Evolutionary conservation across 1,140 invertebrate species (phyloP), one percentile per base, ranked within the genome.

Genomic region (Scaptomyza hsui): DNA sequence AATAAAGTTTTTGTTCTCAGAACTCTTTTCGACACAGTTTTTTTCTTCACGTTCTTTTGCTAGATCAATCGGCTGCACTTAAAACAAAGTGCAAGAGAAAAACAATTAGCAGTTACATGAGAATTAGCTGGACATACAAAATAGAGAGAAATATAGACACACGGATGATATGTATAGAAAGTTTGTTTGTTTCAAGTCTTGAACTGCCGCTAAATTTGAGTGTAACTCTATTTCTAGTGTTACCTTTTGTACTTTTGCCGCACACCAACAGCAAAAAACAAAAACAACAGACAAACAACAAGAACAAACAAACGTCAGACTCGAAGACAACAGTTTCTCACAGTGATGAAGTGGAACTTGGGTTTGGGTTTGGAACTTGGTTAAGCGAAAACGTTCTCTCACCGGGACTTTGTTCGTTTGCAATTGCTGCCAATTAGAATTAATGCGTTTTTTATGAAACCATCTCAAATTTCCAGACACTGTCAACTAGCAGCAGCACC

Each of bases 201-300:
- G 82, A 85, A 85, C 82, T 86, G 81, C 81, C 81, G 81, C 81
- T 86, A 86, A 86, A 86, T 86, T 86, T 77, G 76, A 86, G 82
- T 77, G 70, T 86, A 88, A 86, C 82, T 86, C 65, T 71, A 77
- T 81, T 71, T 71, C 52, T 61, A 26, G 77, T 80, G 77, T 71
- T 85, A 85, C 69, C 78, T 88, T 86, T 86, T 86, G 81, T 86
- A 73, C 59, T 57, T 86, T 85, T 86, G 81, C 81, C 81, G 81
- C 67, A 74, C 48, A 71, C 24, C 29, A 51, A 69, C 71, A 37
- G 57, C 47, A 78, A 78, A 78, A 56, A 78, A 39, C 57, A 63
- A 69, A 63, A n/a, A n/a, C 65, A 59, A 56, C 37, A 85, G 76
- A 85, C 63, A 79, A 75, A 48, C 55, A 61, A 42, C 49, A n/a